A percentile compares a stretch with the other conserved stretches of the same genome.
These are phyloP conservation scores for Heliconius erato DNA, from an alignment of 2,888 invertebrate genomes.

Conservation along the genomic window DNA sequence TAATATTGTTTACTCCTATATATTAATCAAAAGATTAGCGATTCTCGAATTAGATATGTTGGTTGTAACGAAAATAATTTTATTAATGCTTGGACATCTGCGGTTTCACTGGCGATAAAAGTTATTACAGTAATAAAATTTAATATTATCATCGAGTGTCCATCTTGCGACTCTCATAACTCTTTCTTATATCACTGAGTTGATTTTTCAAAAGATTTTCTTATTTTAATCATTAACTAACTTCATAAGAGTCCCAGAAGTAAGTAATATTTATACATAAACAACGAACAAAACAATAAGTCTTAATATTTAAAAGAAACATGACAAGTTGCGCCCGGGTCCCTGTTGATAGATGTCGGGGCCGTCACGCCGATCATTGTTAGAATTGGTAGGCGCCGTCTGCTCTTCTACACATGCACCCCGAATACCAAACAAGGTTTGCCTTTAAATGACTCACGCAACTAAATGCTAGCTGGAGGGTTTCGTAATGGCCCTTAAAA, in stretches of 20 bases:
- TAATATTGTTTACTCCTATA: too few relatives aligned
- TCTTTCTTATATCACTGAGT: neutral
- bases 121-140: constrained; percentile 46
- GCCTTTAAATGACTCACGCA: constrained; percentile 48
- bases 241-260: neutral
- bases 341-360: constrained; percentile 64
- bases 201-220: neutral
- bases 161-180: constrained; percentile 32
- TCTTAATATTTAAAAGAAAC: constrained; percentile 44
- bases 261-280: constrained; percentile 32
- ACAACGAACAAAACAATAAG: constrained; percentile 30
- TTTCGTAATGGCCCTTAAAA: neutral
- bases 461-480: constrained; percentile 4
- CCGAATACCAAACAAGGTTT: constrained; percentile 52
- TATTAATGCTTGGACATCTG: constrained; percentile 48
- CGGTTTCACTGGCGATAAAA: constrained; percentile 49
- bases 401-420: constrained; percentile 57
- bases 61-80: constrained; percentile 46
- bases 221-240: neutral
- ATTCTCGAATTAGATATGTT: constrained; percentile 24
- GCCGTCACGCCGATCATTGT: constrained; percentile 76
- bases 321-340: constrained; percentile 43
- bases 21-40: neutral
- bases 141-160: constrained; percentile 36
- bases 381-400: constrained; percentile 81